A percentile compares a stretch with the other conserved stretches of the same genome.
These are phyloP conservation scores for Pelodiscus sinensis DNA, from an alignment of 2,113 vertebrate species.

Conservation along the genomic window DNA sequence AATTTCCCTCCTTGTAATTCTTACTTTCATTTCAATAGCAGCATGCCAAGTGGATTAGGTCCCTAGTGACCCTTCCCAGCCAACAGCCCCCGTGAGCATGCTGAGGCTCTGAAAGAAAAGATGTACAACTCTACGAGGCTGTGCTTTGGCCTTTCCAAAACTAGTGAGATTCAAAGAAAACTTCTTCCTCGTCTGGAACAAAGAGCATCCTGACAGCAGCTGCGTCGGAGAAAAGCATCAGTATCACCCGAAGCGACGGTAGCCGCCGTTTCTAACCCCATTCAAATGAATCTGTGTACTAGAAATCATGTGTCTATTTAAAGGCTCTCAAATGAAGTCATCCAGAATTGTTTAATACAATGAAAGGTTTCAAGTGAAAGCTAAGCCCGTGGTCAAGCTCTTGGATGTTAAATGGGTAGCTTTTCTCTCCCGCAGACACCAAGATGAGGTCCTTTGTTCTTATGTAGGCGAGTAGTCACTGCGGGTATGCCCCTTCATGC, in stretches of 20 bases:
- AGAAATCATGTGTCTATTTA: not conserved
- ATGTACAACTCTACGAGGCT: not conserved
- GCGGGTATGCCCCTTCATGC: too few relatives aligned
- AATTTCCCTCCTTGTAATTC: not conserved
- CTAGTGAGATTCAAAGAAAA: not conserved
- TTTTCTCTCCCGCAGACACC: not conserved
- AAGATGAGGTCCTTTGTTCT: rapidly evolving
- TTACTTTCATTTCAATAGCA: not conserved
- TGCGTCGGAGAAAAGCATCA: not conserved
- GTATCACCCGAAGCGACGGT: not conserved
- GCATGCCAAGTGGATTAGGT: not conserved
- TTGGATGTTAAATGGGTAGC: not conserved
- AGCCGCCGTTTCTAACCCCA: not conserved
- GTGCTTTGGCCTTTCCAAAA: slow-evolving; percentile 32
- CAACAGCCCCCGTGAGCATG: not conserved
- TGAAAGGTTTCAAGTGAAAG: not conserved
- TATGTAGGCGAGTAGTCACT: not conserved
- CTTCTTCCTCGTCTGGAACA: not conserved
- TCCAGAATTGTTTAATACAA: not conserved
- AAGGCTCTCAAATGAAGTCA: not conserved
- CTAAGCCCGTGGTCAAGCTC: not conserved
- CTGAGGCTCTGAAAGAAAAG: not conserved
- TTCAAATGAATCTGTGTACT: not conserved
- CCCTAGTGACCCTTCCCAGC: not conserved
- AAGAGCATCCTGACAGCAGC: not conserved